Percentiles rank a stretch among this genome's conserved stretches.
Conservation (phyloP, 1,140 invertebrate genomes). For the Brachionus manjavacas region DNA sequence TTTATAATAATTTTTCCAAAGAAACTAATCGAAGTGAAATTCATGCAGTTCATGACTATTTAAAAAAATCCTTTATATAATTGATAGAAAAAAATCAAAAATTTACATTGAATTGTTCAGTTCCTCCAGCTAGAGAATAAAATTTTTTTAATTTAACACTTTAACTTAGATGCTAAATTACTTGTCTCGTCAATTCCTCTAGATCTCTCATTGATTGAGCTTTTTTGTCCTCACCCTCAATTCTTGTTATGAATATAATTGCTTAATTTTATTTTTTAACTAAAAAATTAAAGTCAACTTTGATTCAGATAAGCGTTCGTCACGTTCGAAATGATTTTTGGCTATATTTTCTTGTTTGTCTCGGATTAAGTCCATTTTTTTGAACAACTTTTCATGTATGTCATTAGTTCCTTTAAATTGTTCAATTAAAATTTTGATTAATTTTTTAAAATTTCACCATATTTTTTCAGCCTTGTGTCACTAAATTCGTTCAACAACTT, state of each 20-base stretch:
- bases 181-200: conserved; percentile 31
- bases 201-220: conserved; percentile 36
- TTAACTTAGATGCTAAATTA: neutral
- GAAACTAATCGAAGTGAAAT: conserved; percentile 13
- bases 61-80: neutral
- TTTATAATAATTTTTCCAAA: neutral
- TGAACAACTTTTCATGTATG: conserved; percentile 38
- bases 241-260: conserved; percentile 5
- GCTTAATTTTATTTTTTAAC: neutral
- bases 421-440: neutral
- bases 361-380: conserved; percentile 40
- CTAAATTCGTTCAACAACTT: conserved; percentile 33
- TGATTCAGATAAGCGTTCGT: conserved; percentile 3
- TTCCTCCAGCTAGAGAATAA: conserved; percentile 18
- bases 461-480: conserved; percentile 39
- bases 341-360: conserved; percentile 40
- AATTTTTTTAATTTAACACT: neutral
- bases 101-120: conserved; percentile 38
- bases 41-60: conserved; percentile 34
- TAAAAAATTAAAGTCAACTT: neutral
- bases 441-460: neutral
- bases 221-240: conserved; percentile 37
- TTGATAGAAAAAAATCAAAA: neutral
- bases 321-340: conserved; percentile 39
- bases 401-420: conserved; percentile 18